Evolutionary conservation across 2,888 invertebrate genomes (phyloP).

Genomic region (Drosophila niveifrons): DNA sequence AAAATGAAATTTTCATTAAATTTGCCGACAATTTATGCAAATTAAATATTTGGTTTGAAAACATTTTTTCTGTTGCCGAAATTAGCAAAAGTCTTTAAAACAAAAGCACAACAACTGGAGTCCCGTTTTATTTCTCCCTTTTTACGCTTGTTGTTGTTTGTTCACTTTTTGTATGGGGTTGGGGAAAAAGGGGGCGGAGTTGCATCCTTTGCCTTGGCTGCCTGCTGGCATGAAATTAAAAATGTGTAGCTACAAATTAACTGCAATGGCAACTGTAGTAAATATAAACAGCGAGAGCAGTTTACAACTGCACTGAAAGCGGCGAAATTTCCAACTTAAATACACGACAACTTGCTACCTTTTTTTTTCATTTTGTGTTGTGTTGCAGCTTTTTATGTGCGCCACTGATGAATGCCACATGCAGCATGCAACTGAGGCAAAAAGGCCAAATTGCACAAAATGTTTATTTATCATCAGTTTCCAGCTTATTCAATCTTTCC

Average conservation of each 20-base stretch:
- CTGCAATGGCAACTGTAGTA: slow-evolving; percentile 50
- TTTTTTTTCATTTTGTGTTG: background rate
- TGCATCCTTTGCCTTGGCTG: slow-evolving; percentile 5
- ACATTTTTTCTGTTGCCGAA: slow-evolving; percentile 7
- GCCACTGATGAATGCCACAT: slow-evolving; percentile 3
- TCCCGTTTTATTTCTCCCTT: slow-evolving; percentile 53
- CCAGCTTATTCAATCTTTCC: background rate
- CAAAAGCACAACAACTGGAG: slow-evolving; percentile 12
- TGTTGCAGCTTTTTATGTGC: slow-evolving; percentile 2
- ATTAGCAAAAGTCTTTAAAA: slow-evolving; percentile 25
- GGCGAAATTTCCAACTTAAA: slow-evolving; percentile 20
- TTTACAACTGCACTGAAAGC: background rate
- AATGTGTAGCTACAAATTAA: slow-evolving; percentile 66
- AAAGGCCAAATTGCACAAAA: slow-evolving; percentile 40
- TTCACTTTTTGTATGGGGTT: slow-evolving; percentile 6
- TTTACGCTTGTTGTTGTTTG: slow-evolving; percentile 19
- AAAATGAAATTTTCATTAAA: slow-evolving; percentile 5
- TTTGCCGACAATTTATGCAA: slow-evolving; percentile 9
- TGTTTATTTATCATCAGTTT: slow-evolving; percentile 67
- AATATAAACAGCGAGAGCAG: slow-evolving; percentile 26
- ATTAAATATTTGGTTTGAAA: slow-evolving; percentile 10
- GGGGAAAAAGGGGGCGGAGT: background rate
- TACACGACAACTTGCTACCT: slow-evolving; percentile 16
- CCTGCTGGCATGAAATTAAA: slow-evolving; percentile 55
- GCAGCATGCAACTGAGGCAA: background rate